Evolutionary conservation across 2,888 invertebrate species (phyloP).

Genomic region (Nemotelus pantherinus): DNA sequence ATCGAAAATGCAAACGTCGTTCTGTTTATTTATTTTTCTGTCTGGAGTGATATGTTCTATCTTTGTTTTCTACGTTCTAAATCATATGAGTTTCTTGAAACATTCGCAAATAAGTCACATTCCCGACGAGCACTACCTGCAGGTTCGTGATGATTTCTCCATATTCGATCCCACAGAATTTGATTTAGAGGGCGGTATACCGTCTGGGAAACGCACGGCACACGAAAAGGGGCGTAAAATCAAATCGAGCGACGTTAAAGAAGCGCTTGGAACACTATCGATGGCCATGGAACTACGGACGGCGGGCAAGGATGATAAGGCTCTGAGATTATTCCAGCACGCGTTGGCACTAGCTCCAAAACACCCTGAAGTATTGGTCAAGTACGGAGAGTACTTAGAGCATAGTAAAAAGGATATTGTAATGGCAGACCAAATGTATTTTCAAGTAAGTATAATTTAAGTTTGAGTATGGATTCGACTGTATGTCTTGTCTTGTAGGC

Average conservation of each 20-base stretch:
- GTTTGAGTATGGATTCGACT: neutral
- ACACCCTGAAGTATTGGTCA: constrained; percentile 90
- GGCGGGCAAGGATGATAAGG: constrained; percentile 85
- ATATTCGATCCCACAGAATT: constrained; percentile 56
- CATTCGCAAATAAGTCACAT: constrained; percentile 58
- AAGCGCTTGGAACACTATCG: constrained; percentile 86
- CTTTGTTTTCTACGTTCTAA: constrained; percentile 40
- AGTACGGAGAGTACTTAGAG: constrained; percentile 93
- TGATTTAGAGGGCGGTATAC: constrained; percentile 28
- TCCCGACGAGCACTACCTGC: constrained; percentile 59
- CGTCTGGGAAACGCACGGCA: neutral
- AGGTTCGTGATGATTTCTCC: constrained; percentile 62
- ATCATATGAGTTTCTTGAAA: constrained; percentile 38
- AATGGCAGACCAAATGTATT: constrained; percentile 90
- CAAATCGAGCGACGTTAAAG: constrained; percentile 63
- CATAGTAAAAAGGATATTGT: constrained; percentile 84
- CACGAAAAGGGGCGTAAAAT: neutral
- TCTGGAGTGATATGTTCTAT: constrained; percentile 48
- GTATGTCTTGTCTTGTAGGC: constrained; percentile 66
- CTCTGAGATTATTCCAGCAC: constrained; percentile 86
- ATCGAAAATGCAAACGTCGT: constrained; percentile 15
- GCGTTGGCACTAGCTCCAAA: constrained; percentile 90
- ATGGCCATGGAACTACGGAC: constrained; percentile 87
- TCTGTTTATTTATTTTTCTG: constrained; percentile 42
- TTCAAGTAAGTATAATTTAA: constrained; percentile 68